A percentile compares a stretch with the other conserved stretches of the same genome.
These are phyloP conservation scores for Scaptomyza reducta DNA, from an alignment of 2,888 invertebrate species.

Conservation along the genomic window DNA sequence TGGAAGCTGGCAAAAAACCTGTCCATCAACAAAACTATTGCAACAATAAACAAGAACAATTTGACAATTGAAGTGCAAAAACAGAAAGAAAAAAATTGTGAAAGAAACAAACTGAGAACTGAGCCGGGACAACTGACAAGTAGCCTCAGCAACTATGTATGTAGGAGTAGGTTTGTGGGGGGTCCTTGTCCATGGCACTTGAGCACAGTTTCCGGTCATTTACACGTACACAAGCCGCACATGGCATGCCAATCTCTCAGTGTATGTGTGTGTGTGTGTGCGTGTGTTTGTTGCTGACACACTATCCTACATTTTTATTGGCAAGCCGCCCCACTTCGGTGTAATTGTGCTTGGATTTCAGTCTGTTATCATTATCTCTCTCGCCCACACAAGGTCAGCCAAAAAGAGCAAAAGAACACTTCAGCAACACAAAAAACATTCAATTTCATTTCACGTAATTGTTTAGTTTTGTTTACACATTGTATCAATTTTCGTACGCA, in stretches of 20 bases:
- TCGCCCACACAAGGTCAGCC: conserved; percentile 54
- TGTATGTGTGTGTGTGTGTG: conserved; percentile 12
- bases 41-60: conserved; percentile 79
- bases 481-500: conserved; percentile 57
- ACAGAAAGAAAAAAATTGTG: conserved; percentile 2
- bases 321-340: conserved; percentile 45
- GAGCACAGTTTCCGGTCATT: conserved; percentile 82
- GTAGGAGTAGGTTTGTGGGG: not conserved
- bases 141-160: conserved; percentile 39
- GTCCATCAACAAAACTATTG: conserved; percentile 77
- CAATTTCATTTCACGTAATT: conserved; percentile 62
- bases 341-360: conserved; percentile 45
- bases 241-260: conserved; percentile 46
- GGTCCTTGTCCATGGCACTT: conserved; percentile 54
- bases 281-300: conserved; percentile 64
- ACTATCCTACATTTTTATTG: conserved; percentile 80
- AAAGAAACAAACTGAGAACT: conserved; percentile 12
- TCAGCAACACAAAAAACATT: conserved; percentile 31
- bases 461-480: conserved; percentile 66
- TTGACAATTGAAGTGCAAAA: conserved; percentile 75
- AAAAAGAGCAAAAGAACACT: conserved; percentile 8
- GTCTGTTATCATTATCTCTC: conserved; percentile 34
- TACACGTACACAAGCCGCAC: conserved; percentile 71
- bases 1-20: conserved; percentile 56
- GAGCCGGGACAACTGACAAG: conserved; percentile 44